Evolutionary conservation across 2,113 vertebrate genomes (phyloP), one percentile per base, ranked within the genome.

Genomic region (Ailurus styani): DNA sequence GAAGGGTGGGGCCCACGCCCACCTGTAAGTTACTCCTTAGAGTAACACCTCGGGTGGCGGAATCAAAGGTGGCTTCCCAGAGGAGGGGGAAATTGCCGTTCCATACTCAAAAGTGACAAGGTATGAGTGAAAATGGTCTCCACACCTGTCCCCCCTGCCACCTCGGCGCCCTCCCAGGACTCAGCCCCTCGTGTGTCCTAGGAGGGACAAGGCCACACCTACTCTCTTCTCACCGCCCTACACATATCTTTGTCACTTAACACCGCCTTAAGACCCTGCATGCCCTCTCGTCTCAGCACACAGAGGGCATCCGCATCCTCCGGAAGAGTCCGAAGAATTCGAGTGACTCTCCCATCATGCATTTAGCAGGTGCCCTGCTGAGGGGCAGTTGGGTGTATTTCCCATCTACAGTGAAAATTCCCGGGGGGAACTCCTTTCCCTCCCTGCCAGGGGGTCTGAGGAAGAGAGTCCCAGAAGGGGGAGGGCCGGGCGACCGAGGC

Each of bases 401-500:
- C 10, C 4, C 20, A 31, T 13, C n/a, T 37, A n/a, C 45, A 21
- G 52, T 1, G 29, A 18, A 15, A 29, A 15, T 52, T 90, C 40
- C 40, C 40, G 1, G 1, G 73, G 64, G 50, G 55, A 66, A 64
- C 82, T 18, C n/a, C 3, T 40, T 54, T 25, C 47, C 72, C 62
- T n/a, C 25, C 0, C 0, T 6, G 6, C 6, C 3, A 2, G 45
- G 3, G 1, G 27, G 17, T 54, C 87, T 29, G 54, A 72, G 12
- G 73, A 64, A 87, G 45, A 20, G 25, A 25, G 10, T n/a, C 55
- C 78, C 54, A 11, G 77, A 18, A 90, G n/a, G 45, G 23, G 77
- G 5, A 2, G 31, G 9, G 14, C 29, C 23, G 4, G 64, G 29
- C 31, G 17, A 13, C 66, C 37, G 8, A 25, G 14, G 21, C 7